Evolutionary conservation across 1,140 invertebrate genomes (phyloP).

Genomic region (Macrobrachium rosenbergii): DNA sequence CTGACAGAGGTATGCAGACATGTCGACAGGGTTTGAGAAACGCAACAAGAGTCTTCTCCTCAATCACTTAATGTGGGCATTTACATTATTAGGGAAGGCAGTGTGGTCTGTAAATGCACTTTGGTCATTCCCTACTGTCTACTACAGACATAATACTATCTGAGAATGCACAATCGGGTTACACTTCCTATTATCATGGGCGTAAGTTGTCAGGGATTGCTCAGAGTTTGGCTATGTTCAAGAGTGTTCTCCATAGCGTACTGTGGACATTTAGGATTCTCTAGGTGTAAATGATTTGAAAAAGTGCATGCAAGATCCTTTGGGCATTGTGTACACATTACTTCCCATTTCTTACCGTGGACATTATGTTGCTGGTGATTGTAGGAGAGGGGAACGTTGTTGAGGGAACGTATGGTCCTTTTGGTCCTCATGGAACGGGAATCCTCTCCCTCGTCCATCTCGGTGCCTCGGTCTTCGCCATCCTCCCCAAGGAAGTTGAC

Average conservation of each 20-base stretch:
- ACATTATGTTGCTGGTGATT: slow-evolving; percentile 88
- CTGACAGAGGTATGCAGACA: too few relatives aligned
- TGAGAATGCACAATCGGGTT: too few relatives aligned
- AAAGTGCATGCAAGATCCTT: neutral
- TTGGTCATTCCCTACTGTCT: too few relatives aligned
- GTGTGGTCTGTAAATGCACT: too few relatives aligned
- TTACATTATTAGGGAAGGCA: too few relatives aligned
- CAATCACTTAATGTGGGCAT: too few relatives aligned
- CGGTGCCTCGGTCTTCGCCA: slow-evolving; percentile 71
- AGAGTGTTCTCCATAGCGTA: neutral
- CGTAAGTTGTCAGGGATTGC: too few relatives aligned
- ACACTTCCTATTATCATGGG: too few relatives aligned
- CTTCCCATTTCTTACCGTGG: slow-evolving; percentile 74
- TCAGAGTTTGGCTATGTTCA: too few relatives aligned
- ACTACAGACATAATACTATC: too few relatives aligned
- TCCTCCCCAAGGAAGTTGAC: slow-evolving; percentile 86
- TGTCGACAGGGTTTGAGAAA: too few relatives aligned
- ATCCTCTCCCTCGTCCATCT: slow-evolving; percentile 82
- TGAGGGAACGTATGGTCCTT: slow-evolving; percentile 78
- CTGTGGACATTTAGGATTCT: neutral
- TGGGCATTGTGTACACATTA: neutral
- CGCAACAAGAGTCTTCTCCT: too few relatives aligned
- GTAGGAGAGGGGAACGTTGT: slow-evolving; percentile 84
- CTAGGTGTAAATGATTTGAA: neutral
- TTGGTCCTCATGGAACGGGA: slow-evolving; percentile 78